phyloP scores from a whole-genome alignment of 2,113 vertebrate genomes.

The Hylia prasina region DNA sequence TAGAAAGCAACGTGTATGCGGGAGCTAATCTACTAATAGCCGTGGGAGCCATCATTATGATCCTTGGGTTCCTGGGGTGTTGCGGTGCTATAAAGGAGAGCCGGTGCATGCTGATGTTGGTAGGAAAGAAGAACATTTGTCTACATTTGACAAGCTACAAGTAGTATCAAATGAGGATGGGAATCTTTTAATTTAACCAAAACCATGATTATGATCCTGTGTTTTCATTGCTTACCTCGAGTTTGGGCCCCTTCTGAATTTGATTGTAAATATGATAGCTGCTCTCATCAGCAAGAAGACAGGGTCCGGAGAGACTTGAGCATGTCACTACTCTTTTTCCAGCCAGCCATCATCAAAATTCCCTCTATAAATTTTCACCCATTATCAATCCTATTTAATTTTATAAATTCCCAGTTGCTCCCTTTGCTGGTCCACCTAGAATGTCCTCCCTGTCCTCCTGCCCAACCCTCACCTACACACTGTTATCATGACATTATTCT shows the following conservation, averaged over 20 bases:
- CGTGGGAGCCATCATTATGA: slow-evolving; percentile 78
- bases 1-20: background rate
- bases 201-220: background rate
- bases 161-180: background rate
- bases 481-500: background rate
- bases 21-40: slow-evolving; percentile 67
- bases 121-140: slow-evolving; percentile 27
- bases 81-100: slow-evolving; percentile 85
- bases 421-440: background rate
- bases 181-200: background rate
- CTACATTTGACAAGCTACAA: background rate
- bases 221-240: background rate
- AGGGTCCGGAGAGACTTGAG: background rate
- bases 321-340: background rate
- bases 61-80: slow-evolving; percentile 88
- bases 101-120: slow-evolving; percentile 83
- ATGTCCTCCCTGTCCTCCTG: background rate
- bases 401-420: background rate
- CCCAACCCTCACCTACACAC: background rate
- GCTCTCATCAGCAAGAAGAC: background rate
- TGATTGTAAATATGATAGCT: background rate
- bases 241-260: background rate
- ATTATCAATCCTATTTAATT: background rate
- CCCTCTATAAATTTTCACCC: background rate
- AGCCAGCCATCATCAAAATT: background rate